These are phyloP conservation scores for Phyllotreta striolata DNA, from an alignment of 2,888 invertebrate genomes.

Conservation along the genomic window DNA sequence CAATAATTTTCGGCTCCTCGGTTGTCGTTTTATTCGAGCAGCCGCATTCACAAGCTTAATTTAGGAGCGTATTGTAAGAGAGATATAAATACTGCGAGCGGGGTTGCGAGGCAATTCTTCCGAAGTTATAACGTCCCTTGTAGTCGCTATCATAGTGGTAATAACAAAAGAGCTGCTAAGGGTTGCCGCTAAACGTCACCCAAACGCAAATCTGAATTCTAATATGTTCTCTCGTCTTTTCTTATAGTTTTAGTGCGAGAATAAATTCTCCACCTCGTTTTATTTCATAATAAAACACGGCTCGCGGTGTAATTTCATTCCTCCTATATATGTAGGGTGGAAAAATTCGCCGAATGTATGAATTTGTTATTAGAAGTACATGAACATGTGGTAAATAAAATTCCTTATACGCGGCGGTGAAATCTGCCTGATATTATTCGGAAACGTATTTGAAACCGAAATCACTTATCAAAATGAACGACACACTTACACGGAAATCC, in stretches of 20 bases:
- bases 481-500: constrained; percentile 59
- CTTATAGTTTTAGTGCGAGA: background rate
- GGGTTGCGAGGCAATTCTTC: constrained; percentile 42
- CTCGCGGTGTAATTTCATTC: too few species aligned
- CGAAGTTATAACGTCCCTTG: constrained; percentile 27
- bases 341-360: too few species aligned
- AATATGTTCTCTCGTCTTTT: constrained; percentile 14
- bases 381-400: background rate
- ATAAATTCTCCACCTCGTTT: background rate
- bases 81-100: constrained; percentile 44
- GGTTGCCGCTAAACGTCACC: constrained; percentile 17
- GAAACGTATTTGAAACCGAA: constrained; percentile 49
- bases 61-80: constrained; percentile 44
- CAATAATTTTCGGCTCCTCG: constrained; percentile 36
- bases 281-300: background rate
- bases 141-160: constrained; percentile 17
- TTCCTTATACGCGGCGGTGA: background rate
- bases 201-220: constrained; percentile 27
- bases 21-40: constrained; percentile 42
- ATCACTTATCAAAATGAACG: constrained; percentile 58
- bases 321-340: too few species aligned
- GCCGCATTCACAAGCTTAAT: constrained; percentile 44
- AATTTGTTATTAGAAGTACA: too few species aligned
- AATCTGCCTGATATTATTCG: constrained; percentile 34
- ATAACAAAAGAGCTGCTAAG: constrained; percentile 24